phyloP scores from a whole-genome alignment of 1,140 invertebrate genomes.

The Zelostemma sp. region DNA sequence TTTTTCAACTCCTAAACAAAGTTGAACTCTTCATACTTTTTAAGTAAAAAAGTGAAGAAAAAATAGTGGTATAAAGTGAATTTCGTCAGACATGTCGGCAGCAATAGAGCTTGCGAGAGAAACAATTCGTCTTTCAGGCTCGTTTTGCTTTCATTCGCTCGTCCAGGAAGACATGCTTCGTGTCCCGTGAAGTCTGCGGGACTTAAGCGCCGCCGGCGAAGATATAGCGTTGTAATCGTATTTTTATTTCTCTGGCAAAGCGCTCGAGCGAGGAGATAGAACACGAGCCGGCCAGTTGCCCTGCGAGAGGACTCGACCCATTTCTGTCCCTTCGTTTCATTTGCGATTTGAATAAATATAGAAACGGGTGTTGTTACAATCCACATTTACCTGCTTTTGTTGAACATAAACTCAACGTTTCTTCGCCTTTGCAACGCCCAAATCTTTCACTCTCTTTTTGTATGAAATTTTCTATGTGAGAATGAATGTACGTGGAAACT shows the following conservation, averaged over 20 bases:
- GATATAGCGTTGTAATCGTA: constrained; percentile 22
- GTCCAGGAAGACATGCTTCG: constrained; percentile 20
- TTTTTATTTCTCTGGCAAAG: constrained; percentile 29
- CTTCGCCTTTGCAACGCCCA: too few species aligned
- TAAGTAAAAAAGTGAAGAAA: too few species aligned
- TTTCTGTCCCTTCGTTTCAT: too few species aligned
- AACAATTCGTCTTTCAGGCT: constrained; percentile 30
- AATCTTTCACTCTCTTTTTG: not conserved
- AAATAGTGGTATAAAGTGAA: constrained; percentile 6
- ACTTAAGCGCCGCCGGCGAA: not conserved
- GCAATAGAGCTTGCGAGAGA: constrained; percentile 14
- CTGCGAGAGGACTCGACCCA: too few species aligned
- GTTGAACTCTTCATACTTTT: too few species aligned
- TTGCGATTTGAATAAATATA: too few species aligned
- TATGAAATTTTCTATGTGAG: too few species aligned
- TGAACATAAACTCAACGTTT: too few species aligned
- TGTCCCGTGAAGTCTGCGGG: constrained; percentile 16
- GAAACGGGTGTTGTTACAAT: too few species aligned
- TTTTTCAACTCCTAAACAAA: too few species aligned
- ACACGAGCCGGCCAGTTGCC: constrained; percentile 13
- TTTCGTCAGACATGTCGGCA: constrained; percentile 17
- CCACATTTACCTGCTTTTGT: too few species aligned
- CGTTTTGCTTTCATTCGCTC: constrained; percentile 29
- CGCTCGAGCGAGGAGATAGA: constrained; percentile 16
- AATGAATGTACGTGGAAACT: too few species aligned